These are phyloP conservation scores for Leptopilina syphax DNA, from an alignment of 2,888 invertebrate genomes.

Conservation along the genomic window DNA sequence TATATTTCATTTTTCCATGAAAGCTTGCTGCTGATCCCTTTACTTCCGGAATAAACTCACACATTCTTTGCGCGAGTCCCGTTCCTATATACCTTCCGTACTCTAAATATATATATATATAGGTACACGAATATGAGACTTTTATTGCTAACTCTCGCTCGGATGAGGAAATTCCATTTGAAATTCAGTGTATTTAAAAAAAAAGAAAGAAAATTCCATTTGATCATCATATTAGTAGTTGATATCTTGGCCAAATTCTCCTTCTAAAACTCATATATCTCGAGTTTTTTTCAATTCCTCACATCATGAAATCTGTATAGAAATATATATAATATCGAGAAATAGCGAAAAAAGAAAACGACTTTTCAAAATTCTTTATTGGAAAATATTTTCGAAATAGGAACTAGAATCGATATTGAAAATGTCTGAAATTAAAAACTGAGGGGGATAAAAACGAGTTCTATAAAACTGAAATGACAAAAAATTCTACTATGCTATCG, in stretches of 20 bases:
- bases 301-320: too few relatives aligned
- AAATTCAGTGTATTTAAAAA: slow-evolving; percentile 9
- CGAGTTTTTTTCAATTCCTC: too few relatives aligned
- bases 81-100: slow-evolving; percentile 4
- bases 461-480: too few relatives aligned
- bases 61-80: slow-evolving; percentile 20
- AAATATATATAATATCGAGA: too few relatives aligned
- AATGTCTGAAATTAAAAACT: too few relatives aligned
- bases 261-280: too few relatives aligned
- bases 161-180: slow-evolving; percentile 10
- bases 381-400: too few relatives aligned
- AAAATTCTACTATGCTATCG: too few relatives aligned
- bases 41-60: slow-evolving; percentile 35
- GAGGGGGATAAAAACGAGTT: too few relatives aligned
- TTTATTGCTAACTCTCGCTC: slow-evolving; percentile 19
- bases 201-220: neutral
- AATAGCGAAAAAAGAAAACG: too few relatives aligned
- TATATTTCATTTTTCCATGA: slow-evolving; percentile 38
- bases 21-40: slow-evolving; percentile 34
- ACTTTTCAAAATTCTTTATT: too few relatives aligned
- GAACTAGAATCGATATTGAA: too few relatives aligned
- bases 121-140: slow-evolving; percentile 29
- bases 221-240: neutral
- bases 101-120: neutral
- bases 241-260: neutral